Evolutionary conservation across 1,140 invertebrate species (phyloP).

Genomic region (Sitobion miscanthi): DNA sequence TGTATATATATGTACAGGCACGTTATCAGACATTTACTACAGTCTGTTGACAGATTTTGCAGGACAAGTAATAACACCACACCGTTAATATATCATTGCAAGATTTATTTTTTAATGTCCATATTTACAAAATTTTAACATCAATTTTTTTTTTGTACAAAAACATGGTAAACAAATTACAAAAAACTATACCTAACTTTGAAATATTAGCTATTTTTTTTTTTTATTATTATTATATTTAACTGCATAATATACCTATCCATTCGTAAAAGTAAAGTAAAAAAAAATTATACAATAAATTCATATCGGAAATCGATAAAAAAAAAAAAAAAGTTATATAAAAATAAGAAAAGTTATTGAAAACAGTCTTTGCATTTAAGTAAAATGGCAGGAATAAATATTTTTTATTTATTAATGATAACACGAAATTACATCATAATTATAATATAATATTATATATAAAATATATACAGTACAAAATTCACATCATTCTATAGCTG

Average conservation of each 20-base stretch:
- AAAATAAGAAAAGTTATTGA: conserved; percentile 23
- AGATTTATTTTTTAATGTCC: conserved; percentile 28
- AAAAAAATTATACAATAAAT: conserved; percentile 18
- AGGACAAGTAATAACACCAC: no score
- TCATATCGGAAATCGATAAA: neutral
- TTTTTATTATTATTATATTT: neutral
- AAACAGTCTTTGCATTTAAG: conserved; percentile 28
- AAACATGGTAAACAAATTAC: conserved; percentile 41
- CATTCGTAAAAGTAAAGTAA: conserved; percentile 1
- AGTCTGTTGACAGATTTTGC: neutral
- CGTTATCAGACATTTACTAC: neutral
- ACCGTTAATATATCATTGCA: conserved; percentile 9
- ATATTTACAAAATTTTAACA: conserved; percentile 26
- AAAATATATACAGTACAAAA: conserved; percentile 15
- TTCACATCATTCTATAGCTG: neutral
- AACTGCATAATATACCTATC: neutral
- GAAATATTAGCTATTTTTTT: neutral
- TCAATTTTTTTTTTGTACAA: conserved; percentile 19
- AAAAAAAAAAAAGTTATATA: conserved; percentile 20
- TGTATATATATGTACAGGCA: no score
- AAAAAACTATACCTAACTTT: neutral
- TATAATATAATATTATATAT: neutral
- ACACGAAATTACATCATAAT: neutral
- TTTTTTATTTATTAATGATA: conserved; percentile 5
- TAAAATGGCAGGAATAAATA: conserved; percentile 46